phyloP scores from a whole-genome alignment of 2,113 vertebrate species.

The Madoqua kirkii region DNA sequence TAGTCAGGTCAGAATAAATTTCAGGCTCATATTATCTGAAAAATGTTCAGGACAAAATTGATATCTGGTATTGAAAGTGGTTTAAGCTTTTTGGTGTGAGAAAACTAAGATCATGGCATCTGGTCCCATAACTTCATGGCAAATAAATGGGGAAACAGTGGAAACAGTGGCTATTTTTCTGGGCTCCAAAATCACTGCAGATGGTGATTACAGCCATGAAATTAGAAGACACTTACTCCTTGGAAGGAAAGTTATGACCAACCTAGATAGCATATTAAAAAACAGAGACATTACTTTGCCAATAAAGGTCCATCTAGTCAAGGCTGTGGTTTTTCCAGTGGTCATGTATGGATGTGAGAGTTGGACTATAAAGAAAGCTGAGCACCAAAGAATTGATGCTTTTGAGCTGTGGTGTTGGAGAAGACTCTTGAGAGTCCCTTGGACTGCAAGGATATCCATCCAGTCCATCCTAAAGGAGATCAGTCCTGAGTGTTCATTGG shows the following conservation, averaged over 20 bases:
- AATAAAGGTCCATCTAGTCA: no score
- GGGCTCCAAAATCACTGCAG: not conserved
- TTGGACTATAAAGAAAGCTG: no score
- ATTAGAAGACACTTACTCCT: not conserved
- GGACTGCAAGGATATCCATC: no score
- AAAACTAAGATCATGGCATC: not conserved
- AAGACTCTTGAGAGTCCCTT: no score
- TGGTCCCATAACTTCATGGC: not conserved
- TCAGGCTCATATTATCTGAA: not conserved
- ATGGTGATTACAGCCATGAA: not conserved
- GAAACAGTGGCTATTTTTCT: not conserved
- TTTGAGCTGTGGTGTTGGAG: no score
- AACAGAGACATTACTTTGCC: no score
- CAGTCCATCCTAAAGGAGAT: no score
- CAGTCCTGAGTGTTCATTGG: no score
- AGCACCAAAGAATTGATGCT: rapidly evolving
- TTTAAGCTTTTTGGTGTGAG: not conserved
- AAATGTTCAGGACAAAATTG: not conserved
- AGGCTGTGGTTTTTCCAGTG: no score
- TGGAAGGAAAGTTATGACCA: not conserved
- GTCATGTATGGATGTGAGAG: no score
- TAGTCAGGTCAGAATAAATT: not conserved
- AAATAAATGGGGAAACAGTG: not conserved
- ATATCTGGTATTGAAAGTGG: not conserved
- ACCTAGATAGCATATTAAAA: no score